Conservation (phyloP, 2,888 invertebrate species). For the Nematopogon swammerdamellus region DNA sequence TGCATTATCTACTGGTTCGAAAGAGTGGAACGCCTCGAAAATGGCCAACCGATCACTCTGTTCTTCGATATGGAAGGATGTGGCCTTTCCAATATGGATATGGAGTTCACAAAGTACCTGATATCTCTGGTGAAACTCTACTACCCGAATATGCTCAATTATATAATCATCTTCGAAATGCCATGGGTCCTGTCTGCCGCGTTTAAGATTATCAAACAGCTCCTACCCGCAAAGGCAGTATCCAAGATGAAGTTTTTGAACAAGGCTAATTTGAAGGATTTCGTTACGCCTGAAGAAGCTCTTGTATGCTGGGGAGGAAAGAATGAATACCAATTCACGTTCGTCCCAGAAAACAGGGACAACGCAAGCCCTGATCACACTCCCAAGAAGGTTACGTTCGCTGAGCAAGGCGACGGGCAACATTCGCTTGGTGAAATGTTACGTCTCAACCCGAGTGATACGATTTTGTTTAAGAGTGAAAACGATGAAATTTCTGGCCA, state of each 20-base stretch:
- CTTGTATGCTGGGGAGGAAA: slow-evolving; percentile 77
- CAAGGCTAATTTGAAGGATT: slow-evolving; percentile 70
- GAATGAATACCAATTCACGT: slow-evolving; percentile 69
- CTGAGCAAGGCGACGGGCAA: slow-evolving; percentile 30
- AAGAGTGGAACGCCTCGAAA: slow-evolving; percentile 69
- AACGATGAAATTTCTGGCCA: slow-evolving; percentile 66
- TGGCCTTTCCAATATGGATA: slow-evolving; percentile 84
- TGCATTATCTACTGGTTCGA: slow-evolving; percentile 87
- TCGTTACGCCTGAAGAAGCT: slow-evolving; percentile 72
- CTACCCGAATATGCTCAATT: slow-evolving; percentile 84
- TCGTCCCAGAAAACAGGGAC: slow-evolving; percentile 58
- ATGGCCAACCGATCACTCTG: slow-evolving; percentile 74
- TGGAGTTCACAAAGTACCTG: slow-evolving; percentile 86
- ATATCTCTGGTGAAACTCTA: slow-evolving; percentile 84
- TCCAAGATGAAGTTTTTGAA: slow-evolving; percentile 83
- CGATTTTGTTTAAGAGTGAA: slow-evolving; percentile 65
- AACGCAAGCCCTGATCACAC: slow-evolving; percentile 26
- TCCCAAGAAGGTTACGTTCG: slow-evolving; percentile 41
- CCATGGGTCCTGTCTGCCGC: slow-evolving; percentile 92
- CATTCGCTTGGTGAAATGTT: slow-evolving; percentile 56
- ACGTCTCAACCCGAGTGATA: slow-evolving; percentile 63
- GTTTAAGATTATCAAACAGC: slow-evolving; percentile 84
- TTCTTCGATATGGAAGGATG: slow-evolving; percentile 91
- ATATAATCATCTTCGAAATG: slow-evolving; percentile 90
- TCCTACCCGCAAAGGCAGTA: slow-evolving; percentile 85